Conservation (phyloP, 2,797 vertebrate genomes). For the Labeo calbasu region DNA sequence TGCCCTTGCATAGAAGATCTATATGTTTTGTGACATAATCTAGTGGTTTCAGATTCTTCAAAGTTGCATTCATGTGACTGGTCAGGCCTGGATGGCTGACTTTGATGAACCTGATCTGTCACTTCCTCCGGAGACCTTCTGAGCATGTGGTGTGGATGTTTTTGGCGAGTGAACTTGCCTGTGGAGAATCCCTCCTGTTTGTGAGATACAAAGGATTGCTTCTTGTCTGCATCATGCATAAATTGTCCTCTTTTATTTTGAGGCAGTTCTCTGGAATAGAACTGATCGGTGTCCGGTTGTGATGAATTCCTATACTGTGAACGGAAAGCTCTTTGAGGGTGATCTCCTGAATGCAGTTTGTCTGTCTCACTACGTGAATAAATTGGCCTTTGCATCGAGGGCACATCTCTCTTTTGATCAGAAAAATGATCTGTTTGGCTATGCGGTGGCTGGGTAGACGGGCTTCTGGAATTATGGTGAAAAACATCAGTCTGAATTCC, state of each 20-base stretch:
- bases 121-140: slow-evolving; percentile 9
- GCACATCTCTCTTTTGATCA: not conserved
- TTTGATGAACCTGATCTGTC: not conserved
- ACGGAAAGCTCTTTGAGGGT: not conserved
- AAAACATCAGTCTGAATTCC: not conserved
- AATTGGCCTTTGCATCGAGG: not conserved
- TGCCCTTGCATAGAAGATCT: not conserved
- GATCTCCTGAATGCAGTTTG: not conserved
- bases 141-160: not conserved
- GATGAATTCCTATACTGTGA: not conserved
- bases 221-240: not conserved
- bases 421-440: not conserved
- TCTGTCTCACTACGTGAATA: not conserved
- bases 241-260: slow-evolving; percentile 7
- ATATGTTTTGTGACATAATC: not conserved
- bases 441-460: not conserved
- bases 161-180: not conserved
- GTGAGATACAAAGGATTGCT: not conserved
- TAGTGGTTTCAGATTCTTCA: not conserved
- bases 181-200: not conserved
- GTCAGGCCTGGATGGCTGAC: not conserved
- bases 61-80: not conserved
- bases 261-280: slow-evolving; percentile 1
- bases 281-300: not conserved
- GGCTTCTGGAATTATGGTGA: not conserved